Base-by-base conservation (phyloP, 2,888 invertebrate species). In the Diplazon laetatorius region DNA sequence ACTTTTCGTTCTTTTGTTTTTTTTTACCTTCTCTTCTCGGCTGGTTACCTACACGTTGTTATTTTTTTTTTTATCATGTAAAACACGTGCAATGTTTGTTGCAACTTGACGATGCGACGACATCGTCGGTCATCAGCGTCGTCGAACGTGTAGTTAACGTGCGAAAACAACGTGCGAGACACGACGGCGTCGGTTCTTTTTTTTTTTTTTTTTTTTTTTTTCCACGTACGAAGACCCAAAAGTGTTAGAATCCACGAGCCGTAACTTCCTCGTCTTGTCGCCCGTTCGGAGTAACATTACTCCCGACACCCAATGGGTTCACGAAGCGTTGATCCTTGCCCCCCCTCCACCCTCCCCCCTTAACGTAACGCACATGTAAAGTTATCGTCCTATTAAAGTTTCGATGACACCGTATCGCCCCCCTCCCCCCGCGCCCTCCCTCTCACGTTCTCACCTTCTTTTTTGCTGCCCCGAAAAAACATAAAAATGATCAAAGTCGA, bases 201-300 rank as follows among this genome's bases (percentile, higher is more conserved):
- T n/a, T n/a, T n/a, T n/a, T n/a, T n/a, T n/a, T n/a, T n/a, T n/a
- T n/a, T n/a, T n/a, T n/a, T n/a, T n/a, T n/a, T n/a, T n/a, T n/a
- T n/a, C n/a, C n/a, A n/a, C n/a, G n/a, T n/a, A n/a, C n/a, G 80
- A 84, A 84, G 82, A 73, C 82, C 76, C 76, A 72, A 73, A 82
- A 83, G 80, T 83, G 80, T 65, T 71, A 75, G 71, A 75, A 75
- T 69, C 62, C 72, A 62, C 78, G 76, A 75, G 75, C 68, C 74
- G 77, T 78, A 77, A 78, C 72, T 78, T 71, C 76, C 80, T 75
- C 55, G 70, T 60, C 73, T 70, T 57, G 35, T 25, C 73, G 68
- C 35, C 30, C 48, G 52, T 46, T 20, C n/a, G 42, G 3, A 52
- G 63, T 66, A 65, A 74, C 74, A 74, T 69, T 44, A 74, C 66